Conservation (phyloP, 1,140 invertebrate genomes). For the Drosophila ficusphila region DNA sequence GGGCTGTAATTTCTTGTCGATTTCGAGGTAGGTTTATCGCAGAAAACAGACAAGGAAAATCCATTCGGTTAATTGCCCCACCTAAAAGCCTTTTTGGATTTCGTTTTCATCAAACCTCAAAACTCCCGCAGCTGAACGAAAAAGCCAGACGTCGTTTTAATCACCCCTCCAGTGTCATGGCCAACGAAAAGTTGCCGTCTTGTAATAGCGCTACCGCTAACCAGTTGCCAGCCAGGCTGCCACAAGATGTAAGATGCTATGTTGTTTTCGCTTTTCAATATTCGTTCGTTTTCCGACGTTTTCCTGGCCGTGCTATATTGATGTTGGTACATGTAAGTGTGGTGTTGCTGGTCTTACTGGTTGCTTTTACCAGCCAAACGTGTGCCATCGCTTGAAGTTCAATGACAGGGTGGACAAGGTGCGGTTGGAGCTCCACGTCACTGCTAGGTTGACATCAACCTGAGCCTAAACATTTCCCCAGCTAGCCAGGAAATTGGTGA, state of each 20-base stretch:
- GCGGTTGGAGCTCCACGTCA: constrained; percentile 7
- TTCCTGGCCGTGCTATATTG: constrained; percentile 15
- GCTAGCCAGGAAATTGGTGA: neutral
- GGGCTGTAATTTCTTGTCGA: neutral
- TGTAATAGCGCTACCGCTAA: constrained; percentile 8
- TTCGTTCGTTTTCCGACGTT: constrained; percentile 18
- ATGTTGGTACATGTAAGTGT: constrained; percentile 2
- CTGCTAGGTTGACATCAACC: neutral
- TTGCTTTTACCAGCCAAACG: constrained; percentile 32
- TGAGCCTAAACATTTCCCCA: constrained; percentile 2
- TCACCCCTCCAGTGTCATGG: constrained; percentile 17
- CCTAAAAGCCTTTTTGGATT: constrained; percentile 48
- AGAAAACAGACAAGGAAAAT: constrained; percentile 32
- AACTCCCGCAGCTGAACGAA: too few species aligned
- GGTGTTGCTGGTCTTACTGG: constrained; percentile 5
- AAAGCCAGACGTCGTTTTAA: neutral
- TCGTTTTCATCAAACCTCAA: too few species aligned
- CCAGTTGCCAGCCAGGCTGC: neutral
- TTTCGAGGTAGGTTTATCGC: neutral
- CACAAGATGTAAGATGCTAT: constrained; percentile 16
- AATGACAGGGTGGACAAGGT: constrained; percentile 35
- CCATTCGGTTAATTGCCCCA: constrained; percentile 12
- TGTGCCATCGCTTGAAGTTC: constrained; percentile 55
- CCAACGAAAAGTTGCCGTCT: neutral
- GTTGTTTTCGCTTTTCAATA: constrained; percentile 44